phyloP scores from a whole-genome alignment of 2,797 vertebrate genomes.

The Bucorvus abyssinicus region DNA sequence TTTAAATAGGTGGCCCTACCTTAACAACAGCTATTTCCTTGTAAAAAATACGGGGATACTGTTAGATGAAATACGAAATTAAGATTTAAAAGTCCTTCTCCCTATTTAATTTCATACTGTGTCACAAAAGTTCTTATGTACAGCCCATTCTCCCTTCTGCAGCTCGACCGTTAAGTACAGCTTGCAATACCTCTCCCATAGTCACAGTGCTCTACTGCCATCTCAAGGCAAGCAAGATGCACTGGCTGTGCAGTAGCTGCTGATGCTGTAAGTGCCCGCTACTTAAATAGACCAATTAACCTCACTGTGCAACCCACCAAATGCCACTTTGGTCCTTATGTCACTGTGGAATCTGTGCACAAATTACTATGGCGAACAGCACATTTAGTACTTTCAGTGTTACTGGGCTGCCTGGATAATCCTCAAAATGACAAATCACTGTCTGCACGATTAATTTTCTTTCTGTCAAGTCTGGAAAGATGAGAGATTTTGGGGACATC shows the following conservation, averaged over 20 bases:
- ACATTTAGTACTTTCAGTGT: not conserved
- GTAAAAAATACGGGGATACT: not conserved
- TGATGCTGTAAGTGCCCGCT: not conserved
- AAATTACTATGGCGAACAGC: not conserved
- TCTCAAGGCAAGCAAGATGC: not conserved
- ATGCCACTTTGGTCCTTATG: not conserved
- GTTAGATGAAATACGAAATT: not conserved
- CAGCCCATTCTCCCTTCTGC: fast-evolving
- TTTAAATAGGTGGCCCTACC: not conserved
- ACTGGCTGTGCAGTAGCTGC: not conserved
- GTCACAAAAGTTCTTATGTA: fast-evolving
- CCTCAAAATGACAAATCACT: constrained; percentile 67
- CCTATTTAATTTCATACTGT: not conserved
- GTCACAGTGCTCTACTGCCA: constrained; percentile 56
- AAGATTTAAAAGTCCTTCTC: not conserved
- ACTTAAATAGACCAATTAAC: not conserved
- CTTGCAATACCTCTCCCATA: fast-evolving
- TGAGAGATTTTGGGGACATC: constrained; percentile 75
- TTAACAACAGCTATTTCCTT: not conserved
- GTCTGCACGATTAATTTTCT: constrained; percentile 73
- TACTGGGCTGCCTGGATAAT: constrained; percentile 52
- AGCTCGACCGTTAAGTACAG: fast-evolving
- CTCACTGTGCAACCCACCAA: not conserved
- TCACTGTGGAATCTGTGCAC: not conserved
- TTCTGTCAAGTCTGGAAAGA: constrained; percentile 72